Base-by-base conservation (phyloP, 2,113 vertebrate genomes). In the Orientallactaga bullata region DNA sequence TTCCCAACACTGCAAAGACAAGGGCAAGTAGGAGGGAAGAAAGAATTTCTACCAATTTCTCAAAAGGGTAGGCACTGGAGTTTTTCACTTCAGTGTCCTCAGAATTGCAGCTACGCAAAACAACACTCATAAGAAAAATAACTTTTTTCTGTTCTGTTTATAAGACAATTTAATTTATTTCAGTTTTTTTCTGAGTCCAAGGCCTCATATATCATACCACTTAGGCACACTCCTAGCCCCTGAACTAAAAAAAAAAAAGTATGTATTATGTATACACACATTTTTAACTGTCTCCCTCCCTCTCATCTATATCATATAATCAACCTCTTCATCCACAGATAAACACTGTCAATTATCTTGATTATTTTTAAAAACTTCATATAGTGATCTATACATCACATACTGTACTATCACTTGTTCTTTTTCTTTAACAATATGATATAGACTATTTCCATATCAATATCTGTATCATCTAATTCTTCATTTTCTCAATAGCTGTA, bases 371-470 rank as follows among this genome's bases (percentile, higher is more conserved):
- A 15, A 61, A 68, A 77, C 86, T 74, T 76, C 69, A 91, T 35
- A 4, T 47, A 55, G 89, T 61, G 74, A 74, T 42, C 60, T 32
- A 63, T 42, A 74, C 28, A 85, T 10, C 30, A 16, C 35, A 91
- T 26, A 42, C 9, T 74, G 18, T 81, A 51, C 80, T 35, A 47
- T 47, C 63, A 76, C 32, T 85, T 85, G 69, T 42, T 93, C 72
- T 72, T 39, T 58, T 88, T 90, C 85, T 76, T 82, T 39, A 89
- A 92, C 65, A 79, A 63, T 74, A 37, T 30, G 12, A 72, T 47
- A 60, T 10, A 60, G 73, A 90, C 1, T 35, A 17, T 39, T 88
- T 78, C 69, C 66, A 74, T 6, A 5, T 91, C 42, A 76, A 76
- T 85, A 85, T 1, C 61, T n/a, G 1, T 16, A 69, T 61, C 66